Evolutionary conservation across 2,888 invertebrate species (phyloP).

Genomic region (Apoda limacodes): DNA sequence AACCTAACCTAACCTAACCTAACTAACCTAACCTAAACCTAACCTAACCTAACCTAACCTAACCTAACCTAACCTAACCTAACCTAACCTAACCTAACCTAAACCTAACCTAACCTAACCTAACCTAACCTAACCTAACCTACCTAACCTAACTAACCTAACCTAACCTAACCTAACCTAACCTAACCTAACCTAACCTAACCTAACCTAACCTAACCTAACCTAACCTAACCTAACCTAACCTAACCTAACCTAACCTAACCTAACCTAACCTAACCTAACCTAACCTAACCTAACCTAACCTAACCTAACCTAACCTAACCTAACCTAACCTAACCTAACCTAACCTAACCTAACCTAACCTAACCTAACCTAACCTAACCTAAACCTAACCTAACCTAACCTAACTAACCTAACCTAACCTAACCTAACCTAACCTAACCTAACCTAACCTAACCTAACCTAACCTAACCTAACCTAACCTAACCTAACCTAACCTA

Average conservation of each 20-base stretch:
- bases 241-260: constrained; percentile 18
- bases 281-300: constrained; percentile 20
- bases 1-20: constrained; percentile 14
- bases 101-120: constrained; percentile 22
- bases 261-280: constrained; percentile 20
- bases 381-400: constrained; percentile 8
- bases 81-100: constrained; percentile 20
- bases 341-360: constrained; percentile 21
- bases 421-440: constrained; percentile 20
- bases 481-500: constrained; percentile 16
- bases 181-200: constrained; percentile 21
- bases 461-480: constrained; percentile 19
- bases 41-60: constrained; percentile 20
- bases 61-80: constrained; percentile 22
- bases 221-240: constrained; percentile 22
- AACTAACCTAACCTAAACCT: constrained; percentile 15
- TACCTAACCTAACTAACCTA: constrained; percentile 16
- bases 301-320: constrained; percentile 22
- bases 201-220: constrained; percentile 20
- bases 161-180: constrained; percentile 19
- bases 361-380: constrained; percentile 20
- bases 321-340: constrained; percentile 22
- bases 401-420: constrained; percentile 19
- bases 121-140: constrained; percentile 22
- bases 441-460: constrained; percentile 19